Evolutionary conservation across 2,888 invertebrate genomes (phyloP).

Genomic region (Clivina fossor): DNA sequence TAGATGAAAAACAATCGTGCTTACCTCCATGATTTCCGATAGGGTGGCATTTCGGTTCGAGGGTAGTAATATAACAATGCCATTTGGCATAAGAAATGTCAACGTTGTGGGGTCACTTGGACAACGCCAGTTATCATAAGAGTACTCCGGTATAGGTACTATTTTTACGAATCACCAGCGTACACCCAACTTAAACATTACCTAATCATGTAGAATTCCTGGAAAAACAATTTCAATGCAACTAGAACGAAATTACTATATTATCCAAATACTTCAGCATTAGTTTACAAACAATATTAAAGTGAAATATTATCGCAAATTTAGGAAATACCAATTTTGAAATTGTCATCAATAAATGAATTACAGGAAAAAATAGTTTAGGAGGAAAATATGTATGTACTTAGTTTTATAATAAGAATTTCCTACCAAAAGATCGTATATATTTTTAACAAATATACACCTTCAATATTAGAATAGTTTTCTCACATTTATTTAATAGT

Average conservation of each 20-base stretch:
- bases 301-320: slow-evolving; percentile 9
- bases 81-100: slow-evolving; percentile 88
- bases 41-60: slow-evolving; percentile 78
- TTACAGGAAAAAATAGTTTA: slow-evolving; percentile 17
- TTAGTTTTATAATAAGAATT: too few relatives aligned
- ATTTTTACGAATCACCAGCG: slow-evolving; percentile 41
- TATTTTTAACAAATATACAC: slow-evolving; percentile 16
- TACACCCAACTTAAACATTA: slow-evolving; percentile 23
- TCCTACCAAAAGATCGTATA: slow-evolving; percentile 2
- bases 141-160: slow-evolving; percentile 48
- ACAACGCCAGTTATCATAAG: slow-evolving; percentile 43
- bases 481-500: slow-evolving; percentile 17
- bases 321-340: slow-evolving; percentile 24
- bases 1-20: too few relatives aligned
- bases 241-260: too few relatives aligned
- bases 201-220: slow-evolving; percentile 25
- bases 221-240: slow-evolving; percentile 23
- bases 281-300: slow-evolving; percentile 3
- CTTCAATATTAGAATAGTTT: neutral
- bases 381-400: slow-evolving; percentile 8
- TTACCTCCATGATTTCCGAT: slow-evolving; percentile 86
- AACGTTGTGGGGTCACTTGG: slow-evolving; percentile 62
- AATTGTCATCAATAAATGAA: slow-evolving; percentile 26
- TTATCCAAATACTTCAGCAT: slow-evolving; percentile 5
- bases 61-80: slow-evolving; percentile 72